Base-by-base conservation (phyloP, 2,888 invertebrate genomes). In the Acleris sparsana region DNA sequence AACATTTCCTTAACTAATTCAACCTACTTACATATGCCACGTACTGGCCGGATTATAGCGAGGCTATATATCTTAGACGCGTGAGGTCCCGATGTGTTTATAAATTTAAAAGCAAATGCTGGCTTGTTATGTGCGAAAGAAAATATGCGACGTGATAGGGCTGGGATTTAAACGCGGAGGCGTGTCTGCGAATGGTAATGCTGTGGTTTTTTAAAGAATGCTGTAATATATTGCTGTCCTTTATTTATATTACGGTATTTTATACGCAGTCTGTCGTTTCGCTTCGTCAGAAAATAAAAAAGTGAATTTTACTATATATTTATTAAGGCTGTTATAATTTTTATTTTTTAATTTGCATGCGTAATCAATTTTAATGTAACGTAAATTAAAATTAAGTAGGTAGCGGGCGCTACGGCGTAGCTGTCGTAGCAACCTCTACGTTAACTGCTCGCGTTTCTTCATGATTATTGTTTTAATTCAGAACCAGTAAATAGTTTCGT, bases 1-100 rank as follows among this genome's bases (percentile, higher is more conserved):
- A 72, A 63, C 63, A 79, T 73, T 83, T 80, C 80, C 78, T 72
- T 82, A 83, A 83, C 81, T 77, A 81, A 86, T 83, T 82, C 83
- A 76, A 69, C 71, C 80, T 77, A 76, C 78, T 84, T 80, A 76
- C 68, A 78, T 79, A 85, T 85, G 80, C 84, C 72, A 73, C 74
- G 65, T 73, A 74, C 72, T 71, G 69, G 69, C 70, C 69, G 80
- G 78, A 83, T 86, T 83, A 84, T 83, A 76, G 72, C 73, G 62
- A 63, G 67, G 74, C 79, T 62, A 84, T 87, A 87, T 86, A 88
- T 88, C 82, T 80, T 58, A 79, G 69, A 68, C 62, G 72, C 75
- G 72, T 71, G 71, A 72, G 73, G 73, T 76, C 78, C 78, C 78
- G 62, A 73, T 78, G 77, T 78, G 76, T 78, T 80, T 68, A 68